phyloP scores from a whole-genome alignment of 2,888 invertebrate genomes.

The Orchesella flavescens region DNA sequence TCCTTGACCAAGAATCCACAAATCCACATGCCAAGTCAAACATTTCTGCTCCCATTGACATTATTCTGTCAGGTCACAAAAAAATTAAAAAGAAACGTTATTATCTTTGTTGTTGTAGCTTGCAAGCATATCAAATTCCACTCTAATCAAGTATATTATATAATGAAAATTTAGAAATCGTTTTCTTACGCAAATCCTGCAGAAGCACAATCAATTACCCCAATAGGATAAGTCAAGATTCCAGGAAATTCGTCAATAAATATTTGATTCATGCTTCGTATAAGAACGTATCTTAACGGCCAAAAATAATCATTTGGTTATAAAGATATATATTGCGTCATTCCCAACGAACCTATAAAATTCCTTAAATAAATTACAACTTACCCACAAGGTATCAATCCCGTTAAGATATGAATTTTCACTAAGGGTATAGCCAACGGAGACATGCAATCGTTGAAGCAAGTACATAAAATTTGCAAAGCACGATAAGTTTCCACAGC shows the following conservation, averaged over 20 bases:
- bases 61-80: background rate
- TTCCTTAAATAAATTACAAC: background rate
- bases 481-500: slow-evolving; percentile 40
- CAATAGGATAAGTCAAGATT: slow-evolving; percentile 53
- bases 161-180: background rate
- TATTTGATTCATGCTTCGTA: slow-evolving; percentile 50
- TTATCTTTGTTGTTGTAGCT: no score
- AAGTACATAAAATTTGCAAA: slow-evolving; percentile 43
- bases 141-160: background rate
- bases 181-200: slow-evolving; percentile 26
- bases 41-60: slow-evolving; percentile 45
- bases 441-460: slow-evolving; percentile 54
- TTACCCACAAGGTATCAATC: slow-evolving; percentile 38
- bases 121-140: background rate
- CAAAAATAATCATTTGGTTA: background rate
- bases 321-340: no score
- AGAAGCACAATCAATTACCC: slow-evolving; percentile 35
- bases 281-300: slow-evolving; percentile 37
- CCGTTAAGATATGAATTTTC: slow-evolving; percentile 26
- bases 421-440: slow-evolving; percentile 48
- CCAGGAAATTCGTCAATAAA: slow-evolving; percentile 63
- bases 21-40: slow-evolving; percentile 41
- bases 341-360: no score
- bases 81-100: background rate
- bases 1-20: slow-evolving; percentile 54